A percentile compares a stretch with the other conserved stretches of the same genome.
phyloP scores from a whole-genome alignment of 2,797 vertebrate genomes.

The Pseudomugil gertrudae region DNA sequence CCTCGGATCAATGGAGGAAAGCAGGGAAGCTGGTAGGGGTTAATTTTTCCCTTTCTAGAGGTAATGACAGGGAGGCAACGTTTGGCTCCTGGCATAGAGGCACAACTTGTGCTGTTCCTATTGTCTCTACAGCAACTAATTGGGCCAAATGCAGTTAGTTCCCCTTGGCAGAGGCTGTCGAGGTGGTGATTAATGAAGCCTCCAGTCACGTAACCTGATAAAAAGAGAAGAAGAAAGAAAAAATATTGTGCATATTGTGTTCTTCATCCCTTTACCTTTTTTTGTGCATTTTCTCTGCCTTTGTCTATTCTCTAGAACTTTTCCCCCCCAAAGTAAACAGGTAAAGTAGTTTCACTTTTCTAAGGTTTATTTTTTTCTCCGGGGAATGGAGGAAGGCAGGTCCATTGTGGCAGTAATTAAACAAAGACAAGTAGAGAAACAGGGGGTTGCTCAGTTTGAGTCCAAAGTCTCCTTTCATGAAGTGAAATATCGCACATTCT shows the following conservation, averaged over 20 bases:
- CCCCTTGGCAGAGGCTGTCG: conserved; percentile 81
- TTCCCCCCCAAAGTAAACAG: conserved; percentile 65
- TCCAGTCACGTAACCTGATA: conserved; percentile 82
- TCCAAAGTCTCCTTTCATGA: conserved; percentile 45
- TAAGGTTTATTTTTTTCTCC: conserved; percentile 57
- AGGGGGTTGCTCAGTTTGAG: conserved; percentile 34
- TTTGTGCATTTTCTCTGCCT: conserved; percentile 68
- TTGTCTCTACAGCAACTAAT: conserved; percentile 84
- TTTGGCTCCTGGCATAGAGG: conserved; percentile 76
- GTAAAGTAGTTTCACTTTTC: conserved; percentile 68
- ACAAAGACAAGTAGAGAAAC: conserved; percentile 11
- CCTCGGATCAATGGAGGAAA: conserved; percentile 85
- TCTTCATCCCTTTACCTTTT: conserved; percentile 63
- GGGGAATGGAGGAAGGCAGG: conserved; percentile 27
- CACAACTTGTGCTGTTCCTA: conserved; percentile 83
- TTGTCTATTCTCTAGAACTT: conserved; percentile 62
- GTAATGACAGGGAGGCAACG: conserved; percentile 84
- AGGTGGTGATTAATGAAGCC: conserved; percentile 85
- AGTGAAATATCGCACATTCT: conserved; percentile 65
- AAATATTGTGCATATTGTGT: conserved; percentile 74
- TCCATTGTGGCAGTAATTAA: conserved; percentile 58
- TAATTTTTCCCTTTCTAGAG: conserved; percentile 85
- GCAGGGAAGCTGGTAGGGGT: conserved; percentile 82
- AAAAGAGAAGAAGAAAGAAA: conserved; percentile 69
- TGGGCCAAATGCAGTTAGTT: conserved; percentile 85